Percentiles rank a stretch among this genome's conserved stretches.
Evolutionary conservation across 1,140 invertebrate genomes (phyloP).

Genomic region (Dolichoris vasculosae): DNA sequence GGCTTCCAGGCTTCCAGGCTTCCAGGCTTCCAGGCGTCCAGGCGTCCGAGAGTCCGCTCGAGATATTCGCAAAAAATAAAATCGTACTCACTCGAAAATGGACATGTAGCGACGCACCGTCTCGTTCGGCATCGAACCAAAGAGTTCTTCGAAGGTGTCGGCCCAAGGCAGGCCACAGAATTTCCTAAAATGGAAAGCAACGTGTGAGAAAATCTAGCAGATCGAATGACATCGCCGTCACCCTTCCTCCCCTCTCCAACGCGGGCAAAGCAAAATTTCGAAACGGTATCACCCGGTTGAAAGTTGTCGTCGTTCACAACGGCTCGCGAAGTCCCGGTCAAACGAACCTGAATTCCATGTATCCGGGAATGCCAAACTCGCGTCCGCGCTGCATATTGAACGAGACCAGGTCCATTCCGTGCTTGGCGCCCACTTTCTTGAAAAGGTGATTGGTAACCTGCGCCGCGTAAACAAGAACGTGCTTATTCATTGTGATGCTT

Average conservation of each 20-base stretch:
- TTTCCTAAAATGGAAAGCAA: conserved; percentile 76
- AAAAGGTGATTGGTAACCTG: conserved; percentile 92
- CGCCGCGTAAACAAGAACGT: conserved; percentile 29
- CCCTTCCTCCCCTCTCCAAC: background rate
- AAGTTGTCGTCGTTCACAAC: background rate
- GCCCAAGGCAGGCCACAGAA: conserved; percentile 90
- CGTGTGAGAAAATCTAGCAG: background rate
- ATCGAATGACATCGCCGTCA: background rate
- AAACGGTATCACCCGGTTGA: background rate
- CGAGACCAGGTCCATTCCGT: conserved; percentile 93
- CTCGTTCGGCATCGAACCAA: conserved; percentile 91
- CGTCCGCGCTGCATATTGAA: conserved; percentile 96
- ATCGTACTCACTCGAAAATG: conserved; percentile 82
- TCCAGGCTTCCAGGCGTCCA: too few relatives aligned
- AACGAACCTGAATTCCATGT: conserved; percentile 87
- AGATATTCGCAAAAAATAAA: background rate
- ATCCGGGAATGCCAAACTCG: conserved; percentile 93
- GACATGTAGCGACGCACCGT: conserved; percentile 85
- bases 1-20: too few relatives aligned
- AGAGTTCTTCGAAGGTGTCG: conserved; percentile 88
- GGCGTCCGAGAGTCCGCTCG: too few relatives aligned
- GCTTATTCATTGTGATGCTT: background rate
- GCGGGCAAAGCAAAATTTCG: conserved; percentile 8
- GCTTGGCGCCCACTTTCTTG: conserved; percentile 89
- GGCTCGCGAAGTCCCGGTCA: background rate